These are phyloP conservation scores for Cinclus cinclus DNA, from an alignment of 2,113 vertebrate genomes.

Conservation along the genomic window DNA sequence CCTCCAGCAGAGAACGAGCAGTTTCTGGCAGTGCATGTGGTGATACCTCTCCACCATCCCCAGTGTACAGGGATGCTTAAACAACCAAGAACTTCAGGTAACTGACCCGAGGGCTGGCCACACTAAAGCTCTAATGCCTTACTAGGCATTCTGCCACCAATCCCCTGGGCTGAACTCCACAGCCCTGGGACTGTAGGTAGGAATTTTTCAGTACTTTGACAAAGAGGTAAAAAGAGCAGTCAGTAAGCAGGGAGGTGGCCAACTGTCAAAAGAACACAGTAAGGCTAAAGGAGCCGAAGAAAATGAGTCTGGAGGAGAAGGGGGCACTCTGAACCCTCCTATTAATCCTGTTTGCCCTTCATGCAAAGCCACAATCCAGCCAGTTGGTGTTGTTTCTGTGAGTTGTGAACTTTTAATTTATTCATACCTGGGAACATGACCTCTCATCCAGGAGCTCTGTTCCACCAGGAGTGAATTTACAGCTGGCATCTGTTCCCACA, in stretches of 20 bases:
- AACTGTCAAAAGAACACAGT: background rate
- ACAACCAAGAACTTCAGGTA: background rate
- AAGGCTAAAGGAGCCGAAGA: background rate
- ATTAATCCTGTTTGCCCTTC: background rate
- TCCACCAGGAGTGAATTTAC: slow-evolving; percentile 6
- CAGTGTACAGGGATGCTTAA: background rate
- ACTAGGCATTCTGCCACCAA: background rate
- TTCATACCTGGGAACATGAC: background rate
- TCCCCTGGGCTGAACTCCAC: background rate
- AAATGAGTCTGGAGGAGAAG: background rate
- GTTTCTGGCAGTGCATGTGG: no score
- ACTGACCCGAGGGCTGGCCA: background rate
- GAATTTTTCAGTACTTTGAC: background rate
- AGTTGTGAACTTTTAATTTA: slow-evolving; percentile 6
- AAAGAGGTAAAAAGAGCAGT: background rate
- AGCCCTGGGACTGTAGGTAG: background rate
- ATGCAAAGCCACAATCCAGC: background rate
- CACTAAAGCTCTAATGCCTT: background rate
- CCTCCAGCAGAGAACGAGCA: fast-evolving
- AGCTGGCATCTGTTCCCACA: slow-evolving; percentile 19
- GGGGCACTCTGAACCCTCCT: background rate
- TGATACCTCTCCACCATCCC: background rate
- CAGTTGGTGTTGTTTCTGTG: background rate
- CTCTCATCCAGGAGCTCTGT: background rate
- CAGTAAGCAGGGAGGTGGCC: background rate